Evolutionary conservation across 2,797 vertebrate genomes (phyloP).

Genomic region (Xyrichtys novacula): DNA sequence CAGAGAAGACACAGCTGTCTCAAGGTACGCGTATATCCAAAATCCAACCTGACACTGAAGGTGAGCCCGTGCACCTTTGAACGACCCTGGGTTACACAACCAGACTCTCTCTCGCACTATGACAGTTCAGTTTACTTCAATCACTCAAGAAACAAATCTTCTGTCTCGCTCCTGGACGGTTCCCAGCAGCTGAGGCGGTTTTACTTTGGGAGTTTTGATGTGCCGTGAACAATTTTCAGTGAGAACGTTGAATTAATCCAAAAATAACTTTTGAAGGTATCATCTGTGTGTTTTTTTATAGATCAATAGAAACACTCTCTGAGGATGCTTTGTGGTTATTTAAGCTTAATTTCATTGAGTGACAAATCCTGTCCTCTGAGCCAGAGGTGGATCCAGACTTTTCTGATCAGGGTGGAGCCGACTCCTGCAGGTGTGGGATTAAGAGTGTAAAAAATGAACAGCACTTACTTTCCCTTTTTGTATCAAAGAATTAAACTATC

Average conservation of each 20-base stretch:
- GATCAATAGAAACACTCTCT: too few species aligned
- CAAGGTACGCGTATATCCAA: constrained; percentile 21
- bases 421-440: too few species aligned
- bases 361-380: too few species aligned
- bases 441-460: too few species aligned
- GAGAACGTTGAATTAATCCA: neutral
- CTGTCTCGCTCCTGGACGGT: neutral
- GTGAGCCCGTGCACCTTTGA: constrained; percentile 31
- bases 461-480: too few species aligned
- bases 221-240: constrained; percentile 1
- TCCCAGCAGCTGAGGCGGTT: neutral
- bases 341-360: too few species aligned
- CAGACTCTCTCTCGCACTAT: neutral
- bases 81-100: constrained; percentile 30
- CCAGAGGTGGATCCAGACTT: too few species aligned
- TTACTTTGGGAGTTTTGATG: neutral
- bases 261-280: neutral
- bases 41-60: constrained; percentile 48
- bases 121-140: constrained; percentile 1
- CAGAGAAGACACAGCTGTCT: constrained; percentile 38
- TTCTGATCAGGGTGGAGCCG: too few species aligned
- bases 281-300: too few species aligned
- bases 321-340: too few species aligned
- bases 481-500: too few species aligned
- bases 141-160: neutral